Base-by-base conservation (phyloP, 2,797 vertebrate species). In the Serranus cabrilla region DNA sequence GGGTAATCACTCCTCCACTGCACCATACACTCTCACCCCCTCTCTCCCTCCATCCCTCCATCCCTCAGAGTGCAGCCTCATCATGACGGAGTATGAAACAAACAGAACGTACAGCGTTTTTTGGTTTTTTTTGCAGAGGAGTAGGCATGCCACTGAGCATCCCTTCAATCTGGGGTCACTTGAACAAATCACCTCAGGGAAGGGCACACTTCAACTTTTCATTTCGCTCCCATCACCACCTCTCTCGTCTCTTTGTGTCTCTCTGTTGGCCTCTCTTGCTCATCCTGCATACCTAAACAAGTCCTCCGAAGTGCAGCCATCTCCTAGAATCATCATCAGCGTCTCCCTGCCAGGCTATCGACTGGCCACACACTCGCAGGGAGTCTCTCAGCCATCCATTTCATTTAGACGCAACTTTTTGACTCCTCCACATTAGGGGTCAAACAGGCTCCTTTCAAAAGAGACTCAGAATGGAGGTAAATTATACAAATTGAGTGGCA, bases 401-500 rank as follows among this genome's bases (percentile, higher is more conserved):
- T 86, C 63, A 74, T 84, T 91, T 82, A 81, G 80, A 88, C 43
- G 17, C 73, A 84, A 87, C 86, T 87, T 88, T 88, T 77, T 87
- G 86, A 91, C 87, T 91, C 76, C 69, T 75, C 49, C 71, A 43
- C 82, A 74, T 78, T 40, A 60, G 62, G 78, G 92, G 90, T 91
- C 87, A 91, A 91, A 77, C 27, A 11, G 69, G 60, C 40, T 67
- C 65, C 59, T 86, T 87, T 73, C 76, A 74, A 73, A 86, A 82
- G 45, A 70, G 82, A 75, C 82, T 85, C 11, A 1, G 66, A 87
- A 72, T 20, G 17, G 69, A 84, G 78, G 87, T 87, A 85, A 92
- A 92, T 91, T 91, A 91, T 74, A 89, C 89, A 93, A 91, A 94
- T 91, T 90, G 88, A 94, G 85, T 81, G 91, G 89, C 83, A 85